These are phyloP conservation scores for Autographa gamma DNA, from an alignment of 2,888 invertebrate genomes.

Conservation along the genomic window DNA sequence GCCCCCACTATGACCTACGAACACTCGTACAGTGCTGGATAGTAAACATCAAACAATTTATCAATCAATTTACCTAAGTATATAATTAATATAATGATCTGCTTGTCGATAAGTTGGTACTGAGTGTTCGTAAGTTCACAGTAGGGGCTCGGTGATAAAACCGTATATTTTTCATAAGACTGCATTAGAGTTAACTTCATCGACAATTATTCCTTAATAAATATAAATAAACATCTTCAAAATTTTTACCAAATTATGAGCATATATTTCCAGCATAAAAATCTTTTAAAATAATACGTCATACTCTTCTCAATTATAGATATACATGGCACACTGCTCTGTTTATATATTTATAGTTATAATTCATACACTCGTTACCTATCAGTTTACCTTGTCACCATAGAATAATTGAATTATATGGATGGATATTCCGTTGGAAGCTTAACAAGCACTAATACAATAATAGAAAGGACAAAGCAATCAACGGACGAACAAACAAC, in stretches of 20 bases:
- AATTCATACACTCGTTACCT: slow-evolving; percentile 80
- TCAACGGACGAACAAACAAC: slow-evolving; percentile 50
- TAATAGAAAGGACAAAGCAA: slow-evolving; percentile 65
- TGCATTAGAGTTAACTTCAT: slow-evolving; percentile 72
- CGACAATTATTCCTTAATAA: slow-evolving; percentile 80
- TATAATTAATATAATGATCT: background rate
- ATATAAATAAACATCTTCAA: slow-evolving; percentile 88
- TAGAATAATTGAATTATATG: slow-evolving; percentile 88
- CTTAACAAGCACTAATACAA: slow-evolving; percentile 82
- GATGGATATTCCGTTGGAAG: slow-evolving; percentile 87
- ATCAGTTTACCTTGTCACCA: slow-evolving; percentile 88
- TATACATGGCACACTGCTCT: slow-evolving; percentile 88
- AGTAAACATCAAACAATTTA: slow-evolving; percentile 28
- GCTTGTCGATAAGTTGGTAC: background rate
- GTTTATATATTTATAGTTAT: slow-evolving; percentile 80
- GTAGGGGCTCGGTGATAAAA: slow-evolving; percentile 55
- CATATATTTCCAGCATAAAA: slow-evolving; percentile 87
- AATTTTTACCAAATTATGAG: slow-evolving; percentile 87
- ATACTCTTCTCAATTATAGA: slow-evolving; percentile 83
- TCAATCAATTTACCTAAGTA: background rate
- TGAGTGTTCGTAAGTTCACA: slow-evolving; percentile 48
- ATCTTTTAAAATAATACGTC: slow-evolving; percentile 83
- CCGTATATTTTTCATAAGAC: slow-evolving; percentile 78
- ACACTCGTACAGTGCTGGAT: background rate
- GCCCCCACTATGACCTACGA: slow-evolving; percentile 47